phyloP scores from a whole-genome alignment of 2,113 vertebrate species.

The Marmota monax region DNA sequence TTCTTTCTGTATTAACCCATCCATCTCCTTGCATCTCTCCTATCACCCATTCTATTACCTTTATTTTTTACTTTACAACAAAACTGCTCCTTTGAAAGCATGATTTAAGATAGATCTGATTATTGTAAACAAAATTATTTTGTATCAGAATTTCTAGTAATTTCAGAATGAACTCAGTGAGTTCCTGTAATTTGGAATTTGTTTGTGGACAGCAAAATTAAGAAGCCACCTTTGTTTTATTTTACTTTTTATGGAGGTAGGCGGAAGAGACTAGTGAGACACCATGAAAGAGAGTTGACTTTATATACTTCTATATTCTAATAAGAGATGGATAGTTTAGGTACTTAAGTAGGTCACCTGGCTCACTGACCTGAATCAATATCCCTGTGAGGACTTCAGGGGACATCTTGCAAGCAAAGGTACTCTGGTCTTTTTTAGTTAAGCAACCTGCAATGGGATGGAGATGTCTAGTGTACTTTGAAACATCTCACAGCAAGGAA shows the following conservation, averaged over 20 bases:
- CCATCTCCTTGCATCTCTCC: neutral
- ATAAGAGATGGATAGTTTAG: neutral
- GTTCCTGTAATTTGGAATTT: neutral
- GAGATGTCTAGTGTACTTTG: neutral
- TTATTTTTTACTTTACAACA: neutral
- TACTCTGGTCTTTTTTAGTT: neutral
- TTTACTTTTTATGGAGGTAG: conserved; percentile 7
- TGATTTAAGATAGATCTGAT: neutral
- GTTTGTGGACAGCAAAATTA: neutral
- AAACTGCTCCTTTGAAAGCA: neutral
- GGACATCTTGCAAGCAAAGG: neutral
- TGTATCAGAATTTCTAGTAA: neutral
- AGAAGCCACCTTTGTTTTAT: neutral
- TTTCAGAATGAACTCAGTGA: neutral
- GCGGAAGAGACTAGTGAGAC: neutral
- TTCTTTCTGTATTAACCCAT: neutral
- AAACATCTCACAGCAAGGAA: neutral
- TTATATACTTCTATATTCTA: neutral
- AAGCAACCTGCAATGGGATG: neutral
- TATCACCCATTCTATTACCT: neutral
- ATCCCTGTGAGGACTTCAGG: neutral
- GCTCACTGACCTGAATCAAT: neutral
- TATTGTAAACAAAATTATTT: neutral
- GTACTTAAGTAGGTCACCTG: neutral
- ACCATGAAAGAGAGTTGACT: neutral